phyloP scores from a whole-genome alignment of 2,888 invertebrate genomes.

The Yponomeuta plumbellus region DNA sequence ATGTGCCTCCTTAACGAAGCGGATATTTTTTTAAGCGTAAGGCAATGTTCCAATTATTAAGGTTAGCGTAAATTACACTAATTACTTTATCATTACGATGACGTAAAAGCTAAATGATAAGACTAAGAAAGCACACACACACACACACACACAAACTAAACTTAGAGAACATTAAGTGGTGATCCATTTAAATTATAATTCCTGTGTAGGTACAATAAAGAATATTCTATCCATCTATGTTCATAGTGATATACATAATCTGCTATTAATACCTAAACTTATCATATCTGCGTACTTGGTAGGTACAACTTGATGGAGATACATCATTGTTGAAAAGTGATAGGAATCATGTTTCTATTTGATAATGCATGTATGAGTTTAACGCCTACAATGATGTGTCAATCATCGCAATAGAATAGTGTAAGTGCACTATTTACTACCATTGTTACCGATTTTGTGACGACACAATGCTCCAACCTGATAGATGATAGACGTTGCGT shows the following conservation, averaged over 20 bases:
- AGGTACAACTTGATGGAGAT: neutral
- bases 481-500: slow-evolving; percentile 3
- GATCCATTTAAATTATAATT: too few relatives aligned
- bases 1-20: neutral
- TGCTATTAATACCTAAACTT: too few relatives aligned
- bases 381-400: slow-evolving; percentile 5
- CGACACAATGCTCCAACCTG: neutral
- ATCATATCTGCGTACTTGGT: neutral
- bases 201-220: too few relatives aligned
- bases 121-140: neutral
- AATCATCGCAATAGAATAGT: slow-evolving; percentile 10
- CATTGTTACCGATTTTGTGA: neutral
- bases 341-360: slow-evolving; percentile 8
- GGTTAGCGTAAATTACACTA: neutral
- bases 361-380: slow-evolving; percentile 9
- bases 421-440: slow-evolving; percentile 11
- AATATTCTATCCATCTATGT: too few relatives aligned
- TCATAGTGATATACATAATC: too few relatives aligned
- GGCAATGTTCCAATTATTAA: neutral
- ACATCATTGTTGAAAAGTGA: neutral
- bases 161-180: too few relatives aligned
- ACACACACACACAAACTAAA: neutral
- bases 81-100: neutral
- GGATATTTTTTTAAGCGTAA: neutral
- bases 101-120: neutral